Evolutionary conservation across 2,797 vertebrate genomes (phyloP).

Genomic region (Peromyscus nudipes): DNA sequence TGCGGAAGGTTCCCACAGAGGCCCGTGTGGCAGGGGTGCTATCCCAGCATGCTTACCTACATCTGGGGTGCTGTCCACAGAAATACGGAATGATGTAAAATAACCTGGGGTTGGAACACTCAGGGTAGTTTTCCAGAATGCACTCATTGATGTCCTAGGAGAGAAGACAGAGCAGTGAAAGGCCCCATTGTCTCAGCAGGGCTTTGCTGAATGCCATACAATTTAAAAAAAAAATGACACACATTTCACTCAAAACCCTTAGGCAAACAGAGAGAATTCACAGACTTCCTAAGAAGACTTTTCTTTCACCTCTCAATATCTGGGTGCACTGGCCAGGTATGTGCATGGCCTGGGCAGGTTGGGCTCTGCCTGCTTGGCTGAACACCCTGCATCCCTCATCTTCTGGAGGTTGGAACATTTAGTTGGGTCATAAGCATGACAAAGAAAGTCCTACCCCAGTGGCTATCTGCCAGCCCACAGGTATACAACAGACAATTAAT

Average conservation of each 20-base stretch:
- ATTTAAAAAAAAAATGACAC: not conserved
- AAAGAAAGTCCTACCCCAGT: not conserved
- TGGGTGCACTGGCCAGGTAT: not conserved
- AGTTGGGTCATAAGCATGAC: not conserved
- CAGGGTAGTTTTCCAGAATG: conserved; percentile 98
- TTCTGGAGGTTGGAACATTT: fast-evolving
- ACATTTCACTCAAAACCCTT: not conserved
- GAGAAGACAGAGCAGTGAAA: conserved; percentile 64
- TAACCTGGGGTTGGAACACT: conserved; percentile 97
- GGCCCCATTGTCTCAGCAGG: not conserved
- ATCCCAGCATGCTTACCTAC: conserved; percentile 92
- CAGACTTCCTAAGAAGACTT: not conserved
- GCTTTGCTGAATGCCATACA: not conserved
- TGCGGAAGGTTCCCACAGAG: fast-evolving
- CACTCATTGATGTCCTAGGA: conserved; percentile 98
- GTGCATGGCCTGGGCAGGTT: fast-evolving
- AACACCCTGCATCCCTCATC: not conserved
- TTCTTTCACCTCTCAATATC: not conserved
- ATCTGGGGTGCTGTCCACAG: conserved; percentile 98
- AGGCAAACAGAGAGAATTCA: not conserved
- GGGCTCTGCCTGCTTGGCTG: not conserved
- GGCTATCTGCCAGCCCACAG: not conserved
- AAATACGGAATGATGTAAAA: conserved; percentile 99
- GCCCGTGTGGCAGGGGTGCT: not conserved
- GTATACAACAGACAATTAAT: not conserved